A percentile compares a stretch with the other conserved stretches of the same genome.
These are phyloP conservation scores for Coptotermes formosanus DNA, from an alignment of 1,140 invertebrate species.

Conservation along the genomic window DNA sequence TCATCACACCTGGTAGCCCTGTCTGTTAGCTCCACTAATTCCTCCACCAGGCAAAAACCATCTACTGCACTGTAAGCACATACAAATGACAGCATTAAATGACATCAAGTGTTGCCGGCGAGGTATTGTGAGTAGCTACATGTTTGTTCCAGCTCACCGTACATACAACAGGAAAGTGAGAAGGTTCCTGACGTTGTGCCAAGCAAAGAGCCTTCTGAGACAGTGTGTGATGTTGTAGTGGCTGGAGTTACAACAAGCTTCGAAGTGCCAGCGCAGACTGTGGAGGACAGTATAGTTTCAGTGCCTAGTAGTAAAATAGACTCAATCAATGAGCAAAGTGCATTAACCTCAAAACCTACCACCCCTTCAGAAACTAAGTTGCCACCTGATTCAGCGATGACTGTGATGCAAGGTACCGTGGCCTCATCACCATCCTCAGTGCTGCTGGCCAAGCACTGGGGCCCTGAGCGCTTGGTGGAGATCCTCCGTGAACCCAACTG, in stretches of 20 bases:
- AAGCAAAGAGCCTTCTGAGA: not conserved
- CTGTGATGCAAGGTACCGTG: slow-evolving; percentile 28
- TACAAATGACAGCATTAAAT: no score
- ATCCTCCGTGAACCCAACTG: slow-evolving; percentile 70
- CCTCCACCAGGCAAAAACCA: no score
- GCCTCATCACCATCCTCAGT: slow-evolving; percentile 39
- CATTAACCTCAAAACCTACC: not conserved
- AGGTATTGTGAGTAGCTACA: no score
- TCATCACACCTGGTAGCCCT: no score
- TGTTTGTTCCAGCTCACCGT: slow-evolving; percentile 41
- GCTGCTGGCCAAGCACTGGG: slow-evolving; percentile 80
- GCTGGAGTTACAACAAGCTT: slow-evolving; percentile 9
- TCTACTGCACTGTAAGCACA: no score
- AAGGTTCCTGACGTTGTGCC: not conserved
- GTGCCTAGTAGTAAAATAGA: slow-evolving; percentile 23
- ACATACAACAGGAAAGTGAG: slow-evolving; percentile 37
- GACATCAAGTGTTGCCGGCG: no score
- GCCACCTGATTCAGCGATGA: slow-evolving; percentile 24
- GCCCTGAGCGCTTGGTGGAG: slow-evolving; percentile 72
- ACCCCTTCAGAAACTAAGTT: slow-evolving; percentile 20
- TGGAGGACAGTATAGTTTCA: slow-evolving; percentile 6
- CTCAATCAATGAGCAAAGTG: slow-evolving; percentile 16
- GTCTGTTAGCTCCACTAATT: no score
- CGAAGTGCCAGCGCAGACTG: slow-evolving; percentile 22
- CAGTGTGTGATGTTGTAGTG: slow-evolving; percentile 20